A percentile compares a stretch with the other conserved stretches of the same genome.
These are phyloP conservation scores for Falco berigora DNA, from an alignment of 2,797 vertebrate species.

Conservation along the genomic window DNA sequence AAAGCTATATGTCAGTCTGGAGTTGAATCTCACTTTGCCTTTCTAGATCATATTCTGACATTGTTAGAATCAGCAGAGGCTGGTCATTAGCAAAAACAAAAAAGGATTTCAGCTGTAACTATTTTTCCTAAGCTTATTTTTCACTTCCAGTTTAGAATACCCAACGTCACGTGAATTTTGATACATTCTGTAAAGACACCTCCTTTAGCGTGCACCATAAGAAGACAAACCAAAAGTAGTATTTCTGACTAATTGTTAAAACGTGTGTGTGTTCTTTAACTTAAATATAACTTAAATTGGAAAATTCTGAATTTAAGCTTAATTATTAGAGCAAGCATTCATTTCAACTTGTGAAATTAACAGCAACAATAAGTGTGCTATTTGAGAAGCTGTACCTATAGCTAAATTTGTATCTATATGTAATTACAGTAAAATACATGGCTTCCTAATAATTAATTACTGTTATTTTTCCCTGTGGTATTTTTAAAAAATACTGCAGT, in stretches of 20 bases:
- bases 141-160: not conserved
- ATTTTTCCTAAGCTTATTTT: not conserved
- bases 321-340: not conserved
- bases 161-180: not conserved
- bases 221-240: not conserved
- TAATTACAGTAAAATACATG: not conserved
- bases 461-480: not conserved
- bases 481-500: not conserved
- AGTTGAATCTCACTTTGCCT: not conserved
- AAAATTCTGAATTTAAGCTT: not conserved
- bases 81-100: not conserved
- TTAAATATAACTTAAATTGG: not conserved
- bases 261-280: not conserved
- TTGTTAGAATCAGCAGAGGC: not conserved
- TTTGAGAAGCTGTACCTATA: not conserved
- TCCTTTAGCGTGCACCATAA: not conserved
- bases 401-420: not conserved
- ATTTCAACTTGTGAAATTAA: not conserved
- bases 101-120: not conserved
- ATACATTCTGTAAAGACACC: not conserved
- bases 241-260: not conserved
- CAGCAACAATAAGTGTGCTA: not conserved
- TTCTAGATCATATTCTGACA: not conserved
- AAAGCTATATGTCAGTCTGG: not conserved
- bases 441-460: not conserved